Evolutionary conservation across 2,888 invertebrate species (phyloP).

Genomic region (Acrobasis suavella): DNA sequence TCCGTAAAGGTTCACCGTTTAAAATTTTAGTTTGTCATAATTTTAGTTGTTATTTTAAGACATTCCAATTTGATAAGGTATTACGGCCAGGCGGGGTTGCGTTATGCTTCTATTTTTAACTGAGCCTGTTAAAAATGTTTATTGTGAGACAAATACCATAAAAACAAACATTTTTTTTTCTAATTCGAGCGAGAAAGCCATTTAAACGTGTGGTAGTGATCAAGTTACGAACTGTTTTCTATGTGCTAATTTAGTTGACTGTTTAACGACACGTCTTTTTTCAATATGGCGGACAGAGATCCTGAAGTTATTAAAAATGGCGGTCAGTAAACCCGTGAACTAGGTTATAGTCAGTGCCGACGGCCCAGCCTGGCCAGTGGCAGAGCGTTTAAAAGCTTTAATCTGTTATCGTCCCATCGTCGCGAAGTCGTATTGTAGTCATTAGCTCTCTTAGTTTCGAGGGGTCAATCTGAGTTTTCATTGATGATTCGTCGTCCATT

Average conservation of each 20-base stretch:
- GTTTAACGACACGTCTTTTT: no score
- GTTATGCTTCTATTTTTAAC: neutral
- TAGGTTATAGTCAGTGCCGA: neutral
- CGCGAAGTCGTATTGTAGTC: constrained; percentile 63
- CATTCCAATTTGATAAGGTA: constrained; percentile 41
- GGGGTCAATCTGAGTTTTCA: constrained; percentile 19
- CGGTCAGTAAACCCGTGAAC: neutral
- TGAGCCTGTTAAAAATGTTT: neutral
- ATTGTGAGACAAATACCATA: no score
- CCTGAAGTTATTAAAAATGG: neutral
- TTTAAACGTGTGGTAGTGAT: no score
- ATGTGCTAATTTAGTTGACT: no score
- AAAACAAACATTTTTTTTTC: no score
- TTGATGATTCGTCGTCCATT: neutral
- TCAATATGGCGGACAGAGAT: neutral
- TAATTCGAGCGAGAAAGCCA: no score
- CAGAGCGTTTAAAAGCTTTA: constrained; percentile 58
- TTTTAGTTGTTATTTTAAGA: constrained; percentile 25
- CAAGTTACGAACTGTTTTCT: no score
- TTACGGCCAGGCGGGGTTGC: constrained; percentile 33
- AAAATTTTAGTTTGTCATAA: constrained; percentile 28
- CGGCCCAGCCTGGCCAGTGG: constrained; percentile 39
- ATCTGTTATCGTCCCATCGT: constrained; percentile 71
- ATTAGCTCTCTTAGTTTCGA: constrained; percentile 62
- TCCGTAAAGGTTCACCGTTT: constrained; percentile 43